These are phyloP conservation scores for Pampus argenteus DNA, from an alignment of 2,797 vertebrate species.

Conservation along the genomic window DNA sequence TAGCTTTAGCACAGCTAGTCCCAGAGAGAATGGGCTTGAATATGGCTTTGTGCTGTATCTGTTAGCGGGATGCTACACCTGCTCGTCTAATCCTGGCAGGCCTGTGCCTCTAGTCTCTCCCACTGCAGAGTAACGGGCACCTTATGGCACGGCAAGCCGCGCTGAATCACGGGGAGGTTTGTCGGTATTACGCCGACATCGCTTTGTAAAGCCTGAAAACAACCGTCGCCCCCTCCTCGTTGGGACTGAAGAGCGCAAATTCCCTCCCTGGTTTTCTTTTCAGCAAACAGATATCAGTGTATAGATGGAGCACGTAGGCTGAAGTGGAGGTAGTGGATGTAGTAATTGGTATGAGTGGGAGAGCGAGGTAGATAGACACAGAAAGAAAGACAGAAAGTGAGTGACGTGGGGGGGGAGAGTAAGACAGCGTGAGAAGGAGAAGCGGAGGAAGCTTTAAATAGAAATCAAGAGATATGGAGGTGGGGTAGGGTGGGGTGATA, in stretches of 20 bases:
- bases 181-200: slow-evolving; percentile 82
- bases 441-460: slow-evolving; percentile 53
- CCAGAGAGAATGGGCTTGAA: slow-evolving; percentile 75
- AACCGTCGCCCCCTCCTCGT: slow-evolving; percentile 56
- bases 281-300: slow-evolving; percentile 66
- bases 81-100: slow-evolving; percentile 85
- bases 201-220: slow-evolving; percentile 82
- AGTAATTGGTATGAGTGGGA: slow-evolving; percentile 67
- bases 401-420: slow-evolving; percentile 26
- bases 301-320: slow-evolving; percentile 54
- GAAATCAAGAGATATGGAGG: slow-evolving; percentile 60
- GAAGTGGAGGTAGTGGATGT: slow-evolving; percentile 69
- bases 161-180: slow-evolving; percentile 74
- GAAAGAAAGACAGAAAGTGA: slow-evolving; percentile 28
- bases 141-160: slow-evolving; percentile 82
- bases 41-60: slow-evolving; percentile 77
- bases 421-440: slow-evolving; percentile 27
- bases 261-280: slow-evolving; percentile 65
- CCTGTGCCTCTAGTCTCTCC: slow-evolving; percentile 79
- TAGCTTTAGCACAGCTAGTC: slow-evolving; percentile 76
- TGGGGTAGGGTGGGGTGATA: slow-evolving; percentile 45
- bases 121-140: slow-evolving; percentile 79
- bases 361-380: slow-evolving; percentile 47
- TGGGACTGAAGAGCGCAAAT: slow-evolving; percentile 58
- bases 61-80: slow-evolving; percentile 85